Base-by-base conservation (phyloP, 2,797 vertebrate species). In the Spea hammondii region DNA sequence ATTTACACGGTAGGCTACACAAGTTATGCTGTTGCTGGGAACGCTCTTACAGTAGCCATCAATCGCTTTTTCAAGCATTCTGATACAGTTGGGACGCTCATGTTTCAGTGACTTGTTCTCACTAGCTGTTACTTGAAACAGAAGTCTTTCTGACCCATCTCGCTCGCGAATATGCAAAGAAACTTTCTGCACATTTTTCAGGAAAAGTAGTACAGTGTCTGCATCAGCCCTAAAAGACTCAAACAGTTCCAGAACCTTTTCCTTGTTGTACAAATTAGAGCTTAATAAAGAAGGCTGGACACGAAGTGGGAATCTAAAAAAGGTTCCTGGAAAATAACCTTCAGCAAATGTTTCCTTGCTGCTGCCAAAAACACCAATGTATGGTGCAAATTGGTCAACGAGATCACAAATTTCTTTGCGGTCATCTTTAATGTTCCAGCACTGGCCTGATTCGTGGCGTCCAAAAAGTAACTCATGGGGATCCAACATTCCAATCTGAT, bases 401-500 rank as follows among this genome's bases (percentile, higher is more conserved):
- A 96, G 91, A 80, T 96, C 95, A 57, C 83, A 92, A 75, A 99
- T 97, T 90, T 99, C 97, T 86, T 98, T 96, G 73, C 91, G 90
- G 79, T 99, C 97, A 17, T 92, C 91, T 87, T 94, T 98, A 70
- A 99, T 88, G 86, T 97, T 98, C 98, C 98, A 99, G 87, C 97
- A 99, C 82, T 98, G 97, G 73, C 98, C 98, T 9, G 97, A 98
- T 86, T 99, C 98, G 44, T 96, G 93, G 46, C 93, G 90, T 83
- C 98, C 97, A 86, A 99, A 99, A 83, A 99, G 92, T 50, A 94
- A 94, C 85, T 99, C 96, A 89, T 99, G 98, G 78, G 98, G 98
- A 87, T 99, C 98, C 88, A 99, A 87, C 92, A 99, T 96, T 77
- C 96, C 98, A 86, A 99, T 98, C 89, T 99, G 97, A 85, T 98